Percentiles rank a stretch among this genome's conserved stretches.
Evolutionary conservation across 2,797 vertebrate genomes (phyloP).

Genomic region (Pangasius djambal): DNA sequence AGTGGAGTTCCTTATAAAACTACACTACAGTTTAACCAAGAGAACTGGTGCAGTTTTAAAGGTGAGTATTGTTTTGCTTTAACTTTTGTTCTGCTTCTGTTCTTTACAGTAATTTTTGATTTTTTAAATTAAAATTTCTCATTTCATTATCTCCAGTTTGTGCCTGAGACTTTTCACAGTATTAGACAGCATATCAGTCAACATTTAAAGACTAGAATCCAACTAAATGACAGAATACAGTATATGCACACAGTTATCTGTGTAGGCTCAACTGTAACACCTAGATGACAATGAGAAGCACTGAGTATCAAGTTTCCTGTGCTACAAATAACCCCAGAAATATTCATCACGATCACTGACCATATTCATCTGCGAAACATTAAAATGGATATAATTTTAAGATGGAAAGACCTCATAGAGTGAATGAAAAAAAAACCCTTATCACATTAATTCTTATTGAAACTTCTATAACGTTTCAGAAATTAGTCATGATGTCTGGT

Average conservation of each 20-base stretch:
- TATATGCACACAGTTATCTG: neutral
- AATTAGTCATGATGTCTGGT: too few relatives aligned
- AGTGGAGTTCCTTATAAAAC: neutral
- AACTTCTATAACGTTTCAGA: neutral
- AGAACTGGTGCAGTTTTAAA: neutral
- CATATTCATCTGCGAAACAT: neutral
- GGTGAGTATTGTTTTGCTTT: neutral
- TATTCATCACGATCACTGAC: neutral
- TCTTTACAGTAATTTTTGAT: neutral
- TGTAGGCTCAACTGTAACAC: neutral
- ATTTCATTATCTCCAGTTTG: neutral
- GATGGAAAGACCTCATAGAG: neutral
- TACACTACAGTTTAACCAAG: neutral
- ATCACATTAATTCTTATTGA: neutral
- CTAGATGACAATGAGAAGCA: constrained; percentile 5
- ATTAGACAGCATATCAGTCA: neutral
- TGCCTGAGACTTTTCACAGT: neutral
- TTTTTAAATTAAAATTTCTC: neutral
- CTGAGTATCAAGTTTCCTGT: constrained; percentile 1
- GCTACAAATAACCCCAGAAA: constrained; percentile 26
- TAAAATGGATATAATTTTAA: neutral
- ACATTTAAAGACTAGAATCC: neutral
- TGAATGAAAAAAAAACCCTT: neutral
- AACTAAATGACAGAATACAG: neutral
- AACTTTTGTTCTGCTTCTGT: neutral